Evolutionary conservation across 2,113 vertebrate species (phyloP).

Genomic region (Sturnira hondurensis): DNA sequence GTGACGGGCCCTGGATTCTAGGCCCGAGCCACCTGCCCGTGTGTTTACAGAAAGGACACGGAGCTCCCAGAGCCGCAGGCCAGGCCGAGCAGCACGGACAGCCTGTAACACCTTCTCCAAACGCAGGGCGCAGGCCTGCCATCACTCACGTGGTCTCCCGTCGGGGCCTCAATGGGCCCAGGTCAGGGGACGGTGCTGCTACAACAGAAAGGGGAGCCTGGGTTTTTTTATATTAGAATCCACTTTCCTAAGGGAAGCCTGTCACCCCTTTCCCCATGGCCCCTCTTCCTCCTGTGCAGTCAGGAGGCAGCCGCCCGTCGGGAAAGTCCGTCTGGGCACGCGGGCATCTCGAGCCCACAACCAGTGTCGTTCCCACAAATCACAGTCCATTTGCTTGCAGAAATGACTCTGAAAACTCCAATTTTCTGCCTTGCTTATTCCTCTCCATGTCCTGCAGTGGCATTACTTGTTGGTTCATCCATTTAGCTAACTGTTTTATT

Average conservation of each 20-base stretch:
- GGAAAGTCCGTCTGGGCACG: neutral
- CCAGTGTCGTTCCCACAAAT: neutral
- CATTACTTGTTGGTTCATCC: neutral
- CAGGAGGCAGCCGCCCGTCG: fast-evolving
- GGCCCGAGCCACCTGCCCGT: fast-evolving
- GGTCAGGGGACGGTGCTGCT: neutral
- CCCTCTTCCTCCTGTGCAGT: neutral
- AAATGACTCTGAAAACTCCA: conserved; percentile 36
- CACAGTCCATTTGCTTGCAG: conserved; percentile 21
- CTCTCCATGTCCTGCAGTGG: neutral
- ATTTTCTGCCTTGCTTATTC: conserved; percentile 50
- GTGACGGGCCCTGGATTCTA: fast-evolving
- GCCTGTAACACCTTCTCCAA: neutral
- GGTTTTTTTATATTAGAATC: neutral
- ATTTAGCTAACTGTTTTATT: conserved; percentile 56
- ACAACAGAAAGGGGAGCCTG: fast-evolving
- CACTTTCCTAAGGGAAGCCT: neutral
- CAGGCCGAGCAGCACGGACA: neutral
- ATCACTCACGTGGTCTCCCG: fast-evolving
- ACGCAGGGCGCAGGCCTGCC: fast-evolving
- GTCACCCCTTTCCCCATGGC: neutral
- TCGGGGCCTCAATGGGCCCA: fast-evolving
- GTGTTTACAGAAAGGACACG: fast-evolving
- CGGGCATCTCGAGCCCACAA: neutral
- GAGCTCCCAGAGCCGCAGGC: neutral